Evolutionary conservation across 2,113 vertebrate species (phyloP), one percentile per base, ranked within the genome.

Genomic region (Eudyptes chrysolophus): DNA sequence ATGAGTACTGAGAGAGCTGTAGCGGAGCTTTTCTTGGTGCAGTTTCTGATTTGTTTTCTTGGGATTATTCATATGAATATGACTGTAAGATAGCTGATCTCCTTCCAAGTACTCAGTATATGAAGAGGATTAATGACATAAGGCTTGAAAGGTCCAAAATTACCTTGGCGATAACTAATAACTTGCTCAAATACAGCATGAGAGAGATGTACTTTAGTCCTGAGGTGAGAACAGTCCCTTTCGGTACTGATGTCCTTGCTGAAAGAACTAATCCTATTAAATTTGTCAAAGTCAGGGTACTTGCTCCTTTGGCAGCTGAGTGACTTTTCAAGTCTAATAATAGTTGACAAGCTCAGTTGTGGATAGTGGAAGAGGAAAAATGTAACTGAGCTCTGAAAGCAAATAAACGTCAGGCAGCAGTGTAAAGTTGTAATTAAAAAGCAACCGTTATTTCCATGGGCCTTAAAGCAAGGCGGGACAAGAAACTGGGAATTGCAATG

Each of bases 241-340:
- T 91, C 2, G 3, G 32, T 89, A 16, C 42, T 30, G 40, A 46
- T 64, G 80, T 27, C 87, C 51, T 54, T 66, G 72, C 22, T 36
- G 42, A 78, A 94, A 84, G 61, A 83, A 49, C 58, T 83, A 89
- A 97, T 94, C 81, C 81, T 92, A 30, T 94, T 91, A 84, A 72
- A 91, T 82, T 70, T 90, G 49, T 89, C 61, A 48, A 76, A 94
- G 66, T 93, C 75, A 13, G 58, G 32, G 38, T 89, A 27, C 77
- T 90, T 62, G 54, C 57, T 93, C 38, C 58, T 79, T 90, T 77
- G 70, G 78, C 78, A 77, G 51, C 70, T 84, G 72, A 57, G 32
- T 80, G 93, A 96, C 81, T 97, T 94, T 84, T 89, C 57, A 62
- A 54, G 54, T 87, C 90, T 85, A 89, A 72, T 79, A 87, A 72